These are phyloP conservation scores for Enoplosus armatus DNA, from an alignment of 2,797 vertebrate species.

Conservation along the genomic window DNA sequence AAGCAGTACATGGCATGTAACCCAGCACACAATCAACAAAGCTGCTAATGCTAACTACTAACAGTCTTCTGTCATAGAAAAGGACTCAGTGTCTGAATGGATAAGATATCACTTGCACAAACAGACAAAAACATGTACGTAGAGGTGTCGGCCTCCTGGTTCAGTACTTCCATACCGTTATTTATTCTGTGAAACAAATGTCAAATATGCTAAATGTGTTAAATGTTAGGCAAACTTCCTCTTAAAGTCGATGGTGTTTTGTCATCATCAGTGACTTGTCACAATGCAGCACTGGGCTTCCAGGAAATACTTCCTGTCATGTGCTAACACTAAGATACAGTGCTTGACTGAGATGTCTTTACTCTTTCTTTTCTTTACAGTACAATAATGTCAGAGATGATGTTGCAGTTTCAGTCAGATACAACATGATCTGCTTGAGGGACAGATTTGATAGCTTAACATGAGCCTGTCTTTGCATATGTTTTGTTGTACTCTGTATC, in stretches of 20 bases:
- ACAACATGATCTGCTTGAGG: conserved; percentile 4
- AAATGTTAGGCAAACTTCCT: too few relatives aligned
- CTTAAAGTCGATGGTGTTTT: too few relatives aligned
- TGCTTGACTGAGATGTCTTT: not conserved
- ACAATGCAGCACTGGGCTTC: conserved; percentile 6
- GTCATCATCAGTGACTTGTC: conserved; percentile 1
- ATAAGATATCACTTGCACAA: not conserved
- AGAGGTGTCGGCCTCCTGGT: not conserved
- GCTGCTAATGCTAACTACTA: not conserved
- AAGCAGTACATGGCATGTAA: not conserved
- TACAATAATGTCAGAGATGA: not conserved
- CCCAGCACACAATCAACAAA: not conserved
- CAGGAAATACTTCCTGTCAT: conserved; percentile 4
- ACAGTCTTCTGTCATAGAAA: not conserved
- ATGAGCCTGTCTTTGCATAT: conserved; percentile 6
- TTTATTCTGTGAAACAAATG: too few relatives aligned
- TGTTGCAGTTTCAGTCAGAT: not conserved
- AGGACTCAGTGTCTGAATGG: not conserved
- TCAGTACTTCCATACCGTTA: not conserved
- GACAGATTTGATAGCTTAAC: conserved; percentile 12
- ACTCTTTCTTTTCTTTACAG: not conserved
- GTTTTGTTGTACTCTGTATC: conserved; percentile 23
- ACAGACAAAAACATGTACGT: not conserved
- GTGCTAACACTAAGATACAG: not conserved
- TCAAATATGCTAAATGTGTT: too few relatives aligned